Evolutionary conservation across 2,797 vertebrate species (phyloP).

Genomic region (Gallirallus australis): DNA sequence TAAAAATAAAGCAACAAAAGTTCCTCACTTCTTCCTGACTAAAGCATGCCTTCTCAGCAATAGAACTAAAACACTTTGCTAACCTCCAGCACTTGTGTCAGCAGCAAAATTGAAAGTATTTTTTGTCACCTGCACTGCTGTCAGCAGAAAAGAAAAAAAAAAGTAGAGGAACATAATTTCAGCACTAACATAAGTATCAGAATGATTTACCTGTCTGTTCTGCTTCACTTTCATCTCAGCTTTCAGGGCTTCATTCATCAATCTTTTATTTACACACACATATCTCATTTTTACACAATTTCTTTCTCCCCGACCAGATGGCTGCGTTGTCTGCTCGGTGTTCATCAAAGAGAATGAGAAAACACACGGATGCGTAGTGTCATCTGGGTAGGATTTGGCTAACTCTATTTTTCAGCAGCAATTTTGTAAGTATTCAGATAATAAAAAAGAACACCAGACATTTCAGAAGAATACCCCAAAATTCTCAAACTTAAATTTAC

Average conservation of each 20-base stretch:
- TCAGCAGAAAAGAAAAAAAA: slow-evolving; percentile 39
- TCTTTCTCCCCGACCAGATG: slow-evolving; percentile 67
- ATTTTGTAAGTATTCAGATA: neutral
- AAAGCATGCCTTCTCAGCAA: slow-evolving; percentile 56
- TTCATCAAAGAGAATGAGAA: slow-evolving; percentile 65
- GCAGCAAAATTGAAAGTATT: slow-evolving; percentile 73
- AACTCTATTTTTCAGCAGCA: slow-evolving; percentile 21
- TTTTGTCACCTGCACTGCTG: slow-evolving; percentile 73
- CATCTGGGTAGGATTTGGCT: slow-evolving; percentile 20
- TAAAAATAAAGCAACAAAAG: slow-evolving; percentile 16
- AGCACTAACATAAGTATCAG: slow-evolving; percentile 77
- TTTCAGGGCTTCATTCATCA: slow-evolving; percentile 79
- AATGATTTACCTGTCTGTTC: slow-evolving; percentile 79
- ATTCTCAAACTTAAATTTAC: neutral
- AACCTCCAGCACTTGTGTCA: slow-evolving; percentile 61
- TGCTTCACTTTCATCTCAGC: slow-evolving; percentile 77
- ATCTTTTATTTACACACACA: slow-evolving; percentile 77
- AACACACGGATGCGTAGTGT: neutral
- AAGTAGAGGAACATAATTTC: slow-evolving; percentile 75
- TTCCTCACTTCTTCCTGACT: neutral
- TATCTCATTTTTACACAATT: slow-evolving; percentile 74
- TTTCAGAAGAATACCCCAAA: neutral
- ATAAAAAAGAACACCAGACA: neutral
- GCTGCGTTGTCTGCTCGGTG: slow-evolving; percentile 49
- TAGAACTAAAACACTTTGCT: slow-evolving; percentile 44